Evolutionary conservation across 2,888 invertebrate genomes (phyloP), one percentile per base, ranked within the genome.

Genomic region (Noctua fimbriata): DNA sequence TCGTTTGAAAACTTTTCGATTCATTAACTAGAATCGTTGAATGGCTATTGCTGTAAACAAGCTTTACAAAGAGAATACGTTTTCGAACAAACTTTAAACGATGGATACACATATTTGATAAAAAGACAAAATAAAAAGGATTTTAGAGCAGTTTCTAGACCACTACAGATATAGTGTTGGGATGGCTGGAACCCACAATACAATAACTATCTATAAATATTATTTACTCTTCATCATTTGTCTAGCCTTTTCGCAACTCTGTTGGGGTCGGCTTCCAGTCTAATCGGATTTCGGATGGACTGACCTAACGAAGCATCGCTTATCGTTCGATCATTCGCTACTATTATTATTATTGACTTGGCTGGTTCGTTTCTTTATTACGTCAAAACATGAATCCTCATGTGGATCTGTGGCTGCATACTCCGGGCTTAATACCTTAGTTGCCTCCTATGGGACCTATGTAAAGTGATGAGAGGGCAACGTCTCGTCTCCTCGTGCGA

Each of bases 31-130:
- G 32, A 58, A 74, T 36, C 16, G 16, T 79, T 55, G 58, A 73
- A 69, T 63, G 67, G 73, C 14, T 63, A 18, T 74, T 36, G 52
- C 24, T 72, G 76, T 84, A 87, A 87, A 87, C 88, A 82, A 82
- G 79, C 47, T 78, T 71, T 44, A 49, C 55, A 58, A 66, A 82
- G 12, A 63, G 21, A 63, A 47, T 69, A 78, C 55, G 16, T 75
- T 58, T n/a, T 65, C 36, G 71, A 49, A 63, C 41, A 24, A 87
- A 87, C 49, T 86, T 84, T 44, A 24, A 36, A 65, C 41, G 28
- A 36, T 12, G 21, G 65, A 65, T 49, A 58, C 16, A 49, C 36
- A 72, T 58, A 55, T 52, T 65, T 65, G 49, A 32, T n/a, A n/a
- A n/a, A n/a, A n/a, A n/a, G n/a, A n/a, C 49, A 63, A 52, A 78